Evolutionary conservation across 1,140 invertebrate genomes (phyloP), one percentile per base, ranked within the genome.

Genomic region (Magallana ariakensis): DNA sequence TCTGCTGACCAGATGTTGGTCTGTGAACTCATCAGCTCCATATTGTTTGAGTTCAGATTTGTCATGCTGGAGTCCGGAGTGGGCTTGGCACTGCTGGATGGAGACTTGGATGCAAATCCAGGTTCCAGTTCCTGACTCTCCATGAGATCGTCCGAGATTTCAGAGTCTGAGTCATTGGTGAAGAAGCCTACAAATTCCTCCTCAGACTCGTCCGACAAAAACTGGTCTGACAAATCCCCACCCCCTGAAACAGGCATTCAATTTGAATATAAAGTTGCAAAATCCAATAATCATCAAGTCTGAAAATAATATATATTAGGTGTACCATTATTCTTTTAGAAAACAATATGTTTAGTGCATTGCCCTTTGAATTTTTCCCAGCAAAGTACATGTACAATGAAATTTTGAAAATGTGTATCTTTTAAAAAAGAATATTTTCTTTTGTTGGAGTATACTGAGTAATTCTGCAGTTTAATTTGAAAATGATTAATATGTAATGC

Each of bases 171-270:
- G 60, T 93, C 92, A 70, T 92, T 88, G 33, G 90, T 91, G 87
- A 93, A 93, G 85, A 91, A 94, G 57, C 91, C 92, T 6, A 90
- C 90, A 84, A 92, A 89, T 83, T 93, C 93, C 66, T 94, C 93
- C n/a, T 93, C 92, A 5, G 92, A 92, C 46, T 92, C 92, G 33
- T 93, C 93, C 9, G 93, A 93, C 80, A 93, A 46, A 33, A 92
- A 87, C 11, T 91, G 85, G 16, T 90, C 91, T 53, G 91, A 89
- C 33, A 88, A 80, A 15, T 90, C 87, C 16, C 90, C 90, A n/a
- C 87, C 91, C 83, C 92, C 92, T 93, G 88, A 56, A 83, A 60
- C 1, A 84, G 55, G 15, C 53, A 10, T 16, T n/a, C 2, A 8
- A n/a, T 16, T 82, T 82, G 33, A 10, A n/a, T 55, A 0, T 0